Evolutionary conservation across 2,797 vertebrate species (phyloP), one percentile per base, ranked within the genome.

Genomic region (Tapirus indicus): DNA sequence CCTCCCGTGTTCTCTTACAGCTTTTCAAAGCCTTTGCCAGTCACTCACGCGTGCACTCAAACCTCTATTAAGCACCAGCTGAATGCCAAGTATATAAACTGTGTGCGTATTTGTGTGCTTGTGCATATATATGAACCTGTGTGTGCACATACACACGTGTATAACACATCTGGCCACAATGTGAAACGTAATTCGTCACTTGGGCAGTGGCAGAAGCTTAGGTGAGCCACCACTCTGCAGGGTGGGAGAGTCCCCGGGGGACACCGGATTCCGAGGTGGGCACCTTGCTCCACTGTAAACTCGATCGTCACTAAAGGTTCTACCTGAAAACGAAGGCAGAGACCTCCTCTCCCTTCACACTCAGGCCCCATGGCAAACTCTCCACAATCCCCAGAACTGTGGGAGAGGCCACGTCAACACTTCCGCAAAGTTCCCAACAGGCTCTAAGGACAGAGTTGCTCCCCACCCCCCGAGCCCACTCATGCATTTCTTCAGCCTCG

Each of bases 81-180:
- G 2, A 49, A 8, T 0, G 4, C 69, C 44, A 4, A 32, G 6
- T 17, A 2, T 2, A 1, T 21, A 11, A 2, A 1, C 6, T 0
- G 14, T 0, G 2, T 27, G 49, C 5, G 1, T 0, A 0, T 0
- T 0, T 83, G 5, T 0, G 27, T 3, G 5, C 82, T 1, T 2
- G 7, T 7, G 68, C 2, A 0, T 2, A 1, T 1, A 2, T 0
- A 6, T 38, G 6, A 1, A 0, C 3, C 0, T 2, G 4, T 1
- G 3, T 21, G 10, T 2, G 1, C 3, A 1, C 1, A 6, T 0
- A 1, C 47, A 44, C 0, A 6, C 20, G 5, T 7, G 38, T 20
- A 2, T 16, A 17, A 8, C 5, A 1, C n/a, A 10, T 3, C 23
- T 20, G n/a, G 20, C 49, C 17, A 18, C 2, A 0, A 16, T 0